Conservation (phyloP, 2,113 vertebrate genomes). For the Seriola quinqueradiata region DNA sequence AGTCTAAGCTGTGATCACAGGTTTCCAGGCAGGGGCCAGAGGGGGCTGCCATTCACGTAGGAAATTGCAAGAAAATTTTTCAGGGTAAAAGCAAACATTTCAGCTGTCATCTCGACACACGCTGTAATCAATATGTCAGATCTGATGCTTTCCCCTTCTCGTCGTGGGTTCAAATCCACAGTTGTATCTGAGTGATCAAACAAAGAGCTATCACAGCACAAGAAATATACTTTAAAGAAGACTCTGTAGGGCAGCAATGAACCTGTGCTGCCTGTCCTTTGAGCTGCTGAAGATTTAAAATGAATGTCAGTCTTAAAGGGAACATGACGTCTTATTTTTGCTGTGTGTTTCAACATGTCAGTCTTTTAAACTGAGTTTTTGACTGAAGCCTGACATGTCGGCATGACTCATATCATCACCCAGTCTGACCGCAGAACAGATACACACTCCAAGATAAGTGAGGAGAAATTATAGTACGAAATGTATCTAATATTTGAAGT, state of each 20-base stretch:
- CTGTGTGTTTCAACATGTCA: neutral
- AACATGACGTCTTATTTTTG: neutral
- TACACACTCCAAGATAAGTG: neutral
- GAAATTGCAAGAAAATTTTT: neutral
- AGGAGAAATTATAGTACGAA: neutral
- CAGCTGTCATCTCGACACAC: neutral
- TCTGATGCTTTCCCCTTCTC: neutral
- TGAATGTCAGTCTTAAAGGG: neutral
- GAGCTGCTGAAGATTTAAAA: neutral
- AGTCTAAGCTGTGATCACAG: neutral
- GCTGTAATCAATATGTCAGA: neutral
- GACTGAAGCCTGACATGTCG: neutral
- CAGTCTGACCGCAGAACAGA: neutral
- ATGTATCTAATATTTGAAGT: neutral
- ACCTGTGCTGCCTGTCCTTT: neutral
- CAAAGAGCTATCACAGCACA: neutral
- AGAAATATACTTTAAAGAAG: neutral
- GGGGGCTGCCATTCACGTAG: neutral
- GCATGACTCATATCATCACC: neutral
- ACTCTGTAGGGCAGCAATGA: neutral
- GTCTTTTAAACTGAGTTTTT: neutral
- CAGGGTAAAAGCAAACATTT: neutral
- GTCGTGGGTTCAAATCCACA: neutral
- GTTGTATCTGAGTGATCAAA: neutral
- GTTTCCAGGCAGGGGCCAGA: neutral